phyloP scores from a whole-genome alignment of 2,888 invertebrate genomes.

The Escarpia spicata region DNA sequence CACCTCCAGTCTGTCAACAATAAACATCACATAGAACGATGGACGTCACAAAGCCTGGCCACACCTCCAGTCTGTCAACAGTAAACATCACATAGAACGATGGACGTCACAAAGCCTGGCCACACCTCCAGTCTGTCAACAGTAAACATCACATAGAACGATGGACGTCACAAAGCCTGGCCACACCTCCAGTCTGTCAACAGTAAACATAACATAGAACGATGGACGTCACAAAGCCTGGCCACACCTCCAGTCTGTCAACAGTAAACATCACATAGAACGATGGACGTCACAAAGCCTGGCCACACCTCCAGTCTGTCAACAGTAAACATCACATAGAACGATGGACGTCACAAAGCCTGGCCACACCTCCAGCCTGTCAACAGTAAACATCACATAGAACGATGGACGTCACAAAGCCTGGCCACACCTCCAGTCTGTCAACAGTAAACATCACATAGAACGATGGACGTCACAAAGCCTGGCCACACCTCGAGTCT shows the following conservation, averaged over 20 bases:
- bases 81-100: neutral
- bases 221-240: no score
- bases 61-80: neutral
- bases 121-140: slow-evolving; percentile 42
- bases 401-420: neutral
- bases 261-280: neutral
- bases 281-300: slow-evolving; percentile 44
- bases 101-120: slow-evolving; percentile 46
- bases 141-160: neutral
- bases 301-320: slow-evolving; percentile 45
- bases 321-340: slow-evolving; percentile 2
- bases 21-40: neutral
- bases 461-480: slow-evolving; percentile 41
- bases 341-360: neutral
- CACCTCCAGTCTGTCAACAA: neutral
- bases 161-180: neutral
- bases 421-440: neutral
- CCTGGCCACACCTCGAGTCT: slow-evolving; percentile 48
- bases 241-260: neutral
- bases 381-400: neutral
- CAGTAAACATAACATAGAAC: neutral
- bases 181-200: neutral
- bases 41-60: no score
- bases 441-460: neutral
- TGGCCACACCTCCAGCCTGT: neutral